Percentiles rank a stretch among this genome's conserved stretches.
phyloP scores from a whole-genome alignment of 2,888 invertebrate species.

The Pelosia muscerda region DNA sequence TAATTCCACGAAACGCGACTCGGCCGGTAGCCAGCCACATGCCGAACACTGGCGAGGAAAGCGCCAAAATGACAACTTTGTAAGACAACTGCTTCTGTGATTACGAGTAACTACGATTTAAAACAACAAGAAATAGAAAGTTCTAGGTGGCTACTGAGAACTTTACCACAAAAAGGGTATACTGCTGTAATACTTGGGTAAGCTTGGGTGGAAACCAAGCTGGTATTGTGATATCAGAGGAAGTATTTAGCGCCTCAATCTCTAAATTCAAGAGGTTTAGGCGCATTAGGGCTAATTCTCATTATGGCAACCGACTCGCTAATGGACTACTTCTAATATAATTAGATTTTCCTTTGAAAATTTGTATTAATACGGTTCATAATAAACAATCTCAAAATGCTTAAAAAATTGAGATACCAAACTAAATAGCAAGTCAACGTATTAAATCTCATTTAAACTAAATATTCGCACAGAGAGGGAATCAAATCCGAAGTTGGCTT shows the following conservation, averaged over 20 bases:
- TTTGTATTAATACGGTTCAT: constrained; percentile 84
- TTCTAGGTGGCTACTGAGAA: too few species aligned
- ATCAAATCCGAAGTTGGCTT: too few species aligned
- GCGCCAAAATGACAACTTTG: constrained; percentile 1
- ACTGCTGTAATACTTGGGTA: constrained; percentile 71
- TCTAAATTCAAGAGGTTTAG: constrained; percentile 84
- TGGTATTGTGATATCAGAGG: constrained; percentile 85
- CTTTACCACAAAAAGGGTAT: constrained; percentile 49
- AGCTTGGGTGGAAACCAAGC: constrained; percentile 74
- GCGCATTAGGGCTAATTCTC: too few species aligned
- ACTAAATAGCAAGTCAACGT: too few species aligned
- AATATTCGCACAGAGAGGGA: too few species aligned
- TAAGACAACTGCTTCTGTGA: not conserved
- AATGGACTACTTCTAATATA: too few species aligned
- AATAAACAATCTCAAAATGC: constrained; percentile 85
- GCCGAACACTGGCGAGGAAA: constrained; percentile 34
- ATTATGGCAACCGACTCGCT: too few species aligned
- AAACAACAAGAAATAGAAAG: too few species aligned
- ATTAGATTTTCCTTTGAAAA: constrained; percentile 82
- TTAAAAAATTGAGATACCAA: constrained; percentile 47
- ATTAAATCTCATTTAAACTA: too few species aligned
- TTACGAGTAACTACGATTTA: not conserved
- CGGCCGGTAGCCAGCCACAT: constrained; percentile 63
- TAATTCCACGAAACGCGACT: constrained; percentile 68
- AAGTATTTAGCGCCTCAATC: constrained; percentile 83